Percentiles rank a stretch among this genome's conserved stretches.
Conservation (phyloP, 1,140 invertebrate species). For the Mya arenaria region DNA sequence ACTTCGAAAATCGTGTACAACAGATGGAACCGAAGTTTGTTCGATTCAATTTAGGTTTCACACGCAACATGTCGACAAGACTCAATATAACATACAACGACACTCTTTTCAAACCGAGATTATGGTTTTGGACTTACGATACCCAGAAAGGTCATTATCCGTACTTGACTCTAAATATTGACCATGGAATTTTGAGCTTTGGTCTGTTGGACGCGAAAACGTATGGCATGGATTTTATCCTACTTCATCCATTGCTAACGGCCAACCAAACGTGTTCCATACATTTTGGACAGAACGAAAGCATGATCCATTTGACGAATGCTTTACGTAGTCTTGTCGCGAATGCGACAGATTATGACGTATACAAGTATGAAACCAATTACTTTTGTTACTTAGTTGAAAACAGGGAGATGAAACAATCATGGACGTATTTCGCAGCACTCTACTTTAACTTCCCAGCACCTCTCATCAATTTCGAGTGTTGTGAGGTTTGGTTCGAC, state of each 20-base stretch:
- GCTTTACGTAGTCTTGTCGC: not conserved
- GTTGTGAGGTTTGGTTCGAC: not conserved
- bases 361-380: not conserved
- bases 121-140: constrained; percentile 29
- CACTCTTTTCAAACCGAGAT: constrained; percentile 20
- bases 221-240: not conserved
- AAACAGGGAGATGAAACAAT: not conserved
- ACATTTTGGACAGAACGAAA: not conserved
- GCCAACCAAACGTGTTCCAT: not conserved
- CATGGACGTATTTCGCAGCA: constrained; percentile 1
- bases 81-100: not conserved
- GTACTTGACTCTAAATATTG: constrained; percentile 1
- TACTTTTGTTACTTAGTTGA: constrained; percentile 35
- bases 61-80: not conserved
- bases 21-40: not conserved
- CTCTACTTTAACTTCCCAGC: constrained; percentile 25
- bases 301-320: not conserved
- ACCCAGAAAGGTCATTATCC: not conserved
- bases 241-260: not conserved
- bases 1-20: not conserved
- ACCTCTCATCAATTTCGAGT: not conserved
- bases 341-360: not conserved
- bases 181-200: constrained; percentile 25
- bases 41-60: not conserved
- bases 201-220: constrained; percentile 39